Evolutionary conservation across 2,888 invertebrate genomes (phyloP), one percentile per base, ranked within the genome.

Genomic region (Oscheius sp.): DNA sequence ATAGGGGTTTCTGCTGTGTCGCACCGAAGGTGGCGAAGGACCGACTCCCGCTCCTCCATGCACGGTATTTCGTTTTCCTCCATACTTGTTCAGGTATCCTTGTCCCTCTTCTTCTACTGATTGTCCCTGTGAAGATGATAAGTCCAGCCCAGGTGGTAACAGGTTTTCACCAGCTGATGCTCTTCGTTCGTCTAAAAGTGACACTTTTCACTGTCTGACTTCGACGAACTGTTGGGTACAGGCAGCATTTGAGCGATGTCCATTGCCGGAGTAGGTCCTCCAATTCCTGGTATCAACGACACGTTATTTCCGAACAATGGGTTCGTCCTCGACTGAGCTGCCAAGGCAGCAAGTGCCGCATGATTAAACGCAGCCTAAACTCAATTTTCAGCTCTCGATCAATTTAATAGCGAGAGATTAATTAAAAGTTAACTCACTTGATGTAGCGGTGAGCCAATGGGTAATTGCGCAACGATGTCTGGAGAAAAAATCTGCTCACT

Each of bases 1-100:
- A 63, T 86, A 85, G 2, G 87, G 85, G 55, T 81, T 81, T 68
- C 85, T 73, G 58, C 72, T 73, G 63, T 82, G 84, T 13, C 81
- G 58, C 72, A 83, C 70, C 68, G 83, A 72, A 75, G 83, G 78
- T 74, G 75, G 70, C 33, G 74, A 71, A 21, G 57, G 50, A 2
- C 42, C 70, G 11, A 72, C 60, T 3, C 63, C 60, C 2, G 74
- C 60, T 9, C 74, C 77, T 9, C 68, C 68, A 65, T 80, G 80
- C 4, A 88, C 87, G 47, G 88, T 88, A 76, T 88, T 88, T 37
- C 88, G 75, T 71, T 88, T 88, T 10, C 78, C 79, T 11, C 88
- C 88, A 60, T 76, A 82, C 50, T 85, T 85, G 21, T 77, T 76
- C 21, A 88, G 76, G 73, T 88, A 88, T 70, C 78, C 78, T 72